Conservation (phyloP, 2,888 invertebrate genomes). For the Gnatocerus cornutus region DNA sequence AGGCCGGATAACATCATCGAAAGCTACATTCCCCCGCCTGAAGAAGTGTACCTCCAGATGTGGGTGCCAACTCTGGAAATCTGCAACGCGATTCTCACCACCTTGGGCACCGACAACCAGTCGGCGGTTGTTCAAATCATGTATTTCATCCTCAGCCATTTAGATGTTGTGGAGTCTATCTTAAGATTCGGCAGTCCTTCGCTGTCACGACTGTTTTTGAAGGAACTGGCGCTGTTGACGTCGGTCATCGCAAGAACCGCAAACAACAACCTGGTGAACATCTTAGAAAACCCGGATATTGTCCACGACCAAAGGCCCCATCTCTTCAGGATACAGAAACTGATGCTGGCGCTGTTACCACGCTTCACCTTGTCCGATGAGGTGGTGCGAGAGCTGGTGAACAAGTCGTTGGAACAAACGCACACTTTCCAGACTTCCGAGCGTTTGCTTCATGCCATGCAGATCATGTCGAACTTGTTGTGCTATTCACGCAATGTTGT, state of each 20-base stretch:
- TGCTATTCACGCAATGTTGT: conserved; percentile 81
- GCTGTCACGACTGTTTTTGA: conserved; percentile 78
- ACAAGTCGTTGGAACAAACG: conserved; percentile 60
- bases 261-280: conserved; percentile 65
- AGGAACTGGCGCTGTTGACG: conserved; percentile 85
- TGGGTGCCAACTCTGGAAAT: conserved; percentile 87
- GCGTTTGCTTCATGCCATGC: conserved; percentile 71
- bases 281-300: conserved; percentile 66
- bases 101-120: conserved; percentile 88
- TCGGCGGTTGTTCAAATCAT: conserved; percentile 87
- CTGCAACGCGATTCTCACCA: conserved; percentile 86
- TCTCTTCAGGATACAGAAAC: conserved; percentile 80
- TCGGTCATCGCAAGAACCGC: conserved; percentile 67
- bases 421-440: conserved; percentile 67
- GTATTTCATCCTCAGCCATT: conserved; percentile 85
- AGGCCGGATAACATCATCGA: conserved; percentile 62
- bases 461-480: conserved; percentile 83
- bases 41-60: conserved; percentile 86
- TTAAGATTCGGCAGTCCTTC: conserved; percentile 81
- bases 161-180: conserved; percentile 86
- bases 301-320: conserved; percentile 74
- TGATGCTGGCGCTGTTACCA: conserved; percentile 84
- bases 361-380: conserved; percentile 74
- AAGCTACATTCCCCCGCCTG: conserved; percentile 77
- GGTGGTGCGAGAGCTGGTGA: conserved; percentile 67